Base-by-base conservation (phyloP, 2,113 vertebrate genomes). In the Nannospalax galili region DNA sequence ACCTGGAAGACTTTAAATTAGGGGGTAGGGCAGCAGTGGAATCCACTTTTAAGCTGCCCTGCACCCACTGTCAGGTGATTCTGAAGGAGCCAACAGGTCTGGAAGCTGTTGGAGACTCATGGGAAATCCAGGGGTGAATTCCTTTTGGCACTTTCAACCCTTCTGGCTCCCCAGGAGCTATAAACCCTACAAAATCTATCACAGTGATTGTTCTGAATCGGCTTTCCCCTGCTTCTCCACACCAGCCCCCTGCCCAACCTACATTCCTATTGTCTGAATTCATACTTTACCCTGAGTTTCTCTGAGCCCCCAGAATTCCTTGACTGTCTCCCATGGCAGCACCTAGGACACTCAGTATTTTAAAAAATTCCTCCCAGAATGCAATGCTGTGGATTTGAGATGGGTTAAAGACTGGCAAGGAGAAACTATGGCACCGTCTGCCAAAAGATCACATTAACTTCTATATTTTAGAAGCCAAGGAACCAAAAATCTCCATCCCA, bases 351-450 rank as follows among this genome's bases (percentile, higher is more conserved):
- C 8, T 67, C 5, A 3, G 28, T 62, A 78, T 56, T 24, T 35
- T 84, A 58, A 64, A n/a, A n/a, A n/a, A 62, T 91, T 91, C 64
- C 69, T 89, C n/a, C 67, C 72, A 70, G n/a, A 88, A 28, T 40
- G 67, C 79, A 79, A 72, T 28, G 35, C 42, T 52, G 30, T 45
- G 91, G 30, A 37, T 65, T 93, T 65, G 78, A 79, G 9, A 62
- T 45, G 67, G 19, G 52, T 69, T 91, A 45, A 48, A 84, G 58
- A 84, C 2, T 16, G 1, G 58, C 37, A 67, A 60, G 40, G 35
- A 88, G 16, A 84, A 84, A 77, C 12, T 65, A 37, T 0, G 32
- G 42, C 28, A 74, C 28, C 60, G 80, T 32, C 37, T 85, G 52
- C 30, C 73, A 40, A 37, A 70, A 69, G 58, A 88, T 64, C 74